These are phyloP conservation scores for Calliopum simillimum DNA, from an alignment of 2,888 invertebrate genomes.

Conservation along the genomic window DNA sequence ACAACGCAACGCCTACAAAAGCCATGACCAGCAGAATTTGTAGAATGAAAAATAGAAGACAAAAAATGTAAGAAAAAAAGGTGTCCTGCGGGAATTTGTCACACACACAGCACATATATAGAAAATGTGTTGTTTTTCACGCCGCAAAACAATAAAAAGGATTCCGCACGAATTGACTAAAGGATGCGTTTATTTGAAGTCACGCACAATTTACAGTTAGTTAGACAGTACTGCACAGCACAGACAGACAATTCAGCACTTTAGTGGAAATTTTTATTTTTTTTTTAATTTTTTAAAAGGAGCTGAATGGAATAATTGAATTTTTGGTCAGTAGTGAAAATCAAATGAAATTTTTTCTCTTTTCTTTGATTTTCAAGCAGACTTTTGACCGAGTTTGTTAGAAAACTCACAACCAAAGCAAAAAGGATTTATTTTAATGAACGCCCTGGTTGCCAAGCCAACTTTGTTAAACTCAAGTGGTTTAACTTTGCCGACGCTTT, in stretches of 20 bases:
- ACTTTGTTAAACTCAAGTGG: too few relatives aligned
- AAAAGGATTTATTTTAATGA: background rate
- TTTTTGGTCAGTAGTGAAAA: background rate
- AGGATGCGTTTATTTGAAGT: slow-evolving; percentile 24
- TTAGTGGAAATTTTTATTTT: background rate
- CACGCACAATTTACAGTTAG: slow-evolving; percentile 34
- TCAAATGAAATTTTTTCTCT: too few relatives aligned
- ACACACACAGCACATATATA: too few relatives aligned
- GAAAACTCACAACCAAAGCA: background rate
- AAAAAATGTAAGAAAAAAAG: background rate
- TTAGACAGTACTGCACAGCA: background rate
- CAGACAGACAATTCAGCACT: slow-evolving; percentile 5
- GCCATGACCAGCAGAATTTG: background rate
- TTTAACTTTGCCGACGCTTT: too few relatives aligned
- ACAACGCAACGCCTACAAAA: slow-evolving; percentile 24
- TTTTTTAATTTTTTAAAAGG: too few relatives aligned
- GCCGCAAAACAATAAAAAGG: slow-evolving; percentile 21
- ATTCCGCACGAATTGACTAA: slow-evolving; percentile 9
- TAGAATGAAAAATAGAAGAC: background rate
- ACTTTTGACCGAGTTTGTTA: background rate
- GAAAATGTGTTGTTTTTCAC: slow-evolving; percentile 24
- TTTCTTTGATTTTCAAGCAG: too few relatives aligned
- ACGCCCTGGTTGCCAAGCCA: background rate
- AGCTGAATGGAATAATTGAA: too few relatives aligned
- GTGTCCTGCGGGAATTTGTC: slow-evolving; percentile 29